These are phyloP conservation scores for Hoplodrina ambigua DNA, from an alignment of 2,888 invertebrate species.

Conservation along the genomic window DNA sequence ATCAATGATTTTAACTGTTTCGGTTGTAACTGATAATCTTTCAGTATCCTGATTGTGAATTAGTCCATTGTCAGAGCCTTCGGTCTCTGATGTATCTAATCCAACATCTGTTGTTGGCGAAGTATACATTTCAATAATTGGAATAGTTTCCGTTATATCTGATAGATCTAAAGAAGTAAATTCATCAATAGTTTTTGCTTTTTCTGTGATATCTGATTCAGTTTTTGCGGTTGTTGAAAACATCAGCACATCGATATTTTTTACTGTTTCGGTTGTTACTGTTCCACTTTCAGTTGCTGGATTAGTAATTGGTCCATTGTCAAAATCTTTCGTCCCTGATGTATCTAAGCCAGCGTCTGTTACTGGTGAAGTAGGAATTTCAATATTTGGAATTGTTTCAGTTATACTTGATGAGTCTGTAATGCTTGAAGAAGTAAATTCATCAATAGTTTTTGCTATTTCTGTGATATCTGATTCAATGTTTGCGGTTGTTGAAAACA, in stretches of 20 bases:
- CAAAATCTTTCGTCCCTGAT: not conserved
- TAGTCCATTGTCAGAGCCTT: not conserved
- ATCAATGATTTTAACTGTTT: not conserved
- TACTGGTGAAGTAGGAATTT: not conserved
- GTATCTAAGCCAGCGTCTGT: not conserved
- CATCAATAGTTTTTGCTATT: not conserved
- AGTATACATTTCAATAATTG: not conserved
- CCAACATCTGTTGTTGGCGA: not conserved
- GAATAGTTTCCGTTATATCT: constrained; percentile 11
- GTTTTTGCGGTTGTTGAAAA: not conserved
- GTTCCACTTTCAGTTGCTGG: constrained; percentile 3
- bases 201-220: not conserved
- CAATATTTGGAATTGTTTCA: constrained; percentile 13
- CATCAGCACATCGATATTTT: not conserved
- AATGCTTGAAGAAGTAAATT: not conserved
- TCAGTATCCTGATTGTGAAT: constrained; percentile 6
- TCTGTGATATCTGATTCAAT: constrained; percentile 2
- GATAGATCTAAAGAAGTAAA: constrained; percentile 2
- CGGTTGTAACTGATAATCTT: not conserved
- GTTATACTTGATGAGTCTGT: constrained; percentile 1
- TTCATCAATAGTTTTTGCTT: not conserved
- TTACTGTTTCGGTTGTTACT: not conserved
- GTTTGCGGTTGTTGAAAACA: not conserved
- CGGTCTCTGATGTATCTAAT: not conserved
- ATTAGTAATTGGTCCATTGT: not conserved